Evolutionary conservation across 2,113 vertebrate genomes (phyloP).

Genomic region (Pseudorectes ferrugineus): DNA sequence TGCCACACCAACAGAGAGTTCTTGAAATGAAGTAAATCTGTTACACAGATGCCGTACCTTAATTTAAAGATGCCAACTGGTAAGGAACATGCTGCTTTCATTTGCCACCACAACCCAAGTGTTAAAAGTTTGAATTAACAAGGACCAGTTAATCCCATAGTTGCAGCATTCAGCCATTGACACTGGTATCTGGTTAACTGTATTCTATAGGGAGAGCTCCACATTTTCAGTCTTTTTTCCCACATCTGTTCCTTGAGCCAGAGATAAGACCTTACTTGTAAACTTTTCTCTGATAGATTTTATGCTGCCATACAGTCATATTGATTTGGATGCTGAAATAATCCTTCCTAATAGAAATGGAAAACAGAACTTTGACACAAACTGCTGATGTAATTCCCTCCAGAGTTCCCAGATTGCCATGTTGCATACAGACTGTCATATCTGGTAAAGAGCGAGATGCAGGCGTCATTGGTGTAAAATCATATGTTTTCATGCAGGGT

Average conservation of each 20-base stretch:
- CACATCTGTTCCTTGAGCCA: not conserved
- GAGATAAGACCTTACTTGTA: not conserved
- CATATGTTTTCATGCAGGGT: not conserved
- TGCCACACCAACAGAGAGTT: not conserved
- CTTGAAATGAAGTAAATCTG: not conserved
- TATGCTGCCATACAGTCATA: not conserved
- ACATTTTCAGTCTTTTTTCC: not conserved
- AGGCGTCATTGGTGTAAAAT: not conserved
- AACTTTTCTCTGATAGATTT: not conserved
- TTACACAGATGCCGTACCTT: not conserved
- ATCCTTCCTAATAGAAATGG: conserved; percentile 12
- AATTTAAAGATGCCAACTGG: not conserved
- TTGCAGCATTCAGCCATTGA: not conserved
- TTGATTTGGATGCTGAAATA: conserved; percentile 27
- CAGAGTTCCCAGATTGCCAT: not conserved
- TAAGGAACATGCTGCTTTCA: not conserved
- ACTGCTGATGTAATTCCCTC: not conserved
- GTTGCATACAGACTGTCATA: not conserved
- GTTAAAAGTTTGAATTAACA: not conserved
- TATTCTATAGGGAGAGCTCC: not conserved
- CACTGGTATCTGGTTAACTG: not conserved
- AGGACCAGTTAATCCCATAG: not conserved
- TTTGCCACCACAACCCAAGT: not conserved
- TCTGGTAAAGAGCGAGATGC: not conserved
- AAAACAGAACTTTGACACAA: conserved; percentile 2